These are phyloP conservation scores for Lagothrix lagotricha DNA, from an alignment of 2,797 vertebrate genomes.

Conservation along the genomic window DNA sequence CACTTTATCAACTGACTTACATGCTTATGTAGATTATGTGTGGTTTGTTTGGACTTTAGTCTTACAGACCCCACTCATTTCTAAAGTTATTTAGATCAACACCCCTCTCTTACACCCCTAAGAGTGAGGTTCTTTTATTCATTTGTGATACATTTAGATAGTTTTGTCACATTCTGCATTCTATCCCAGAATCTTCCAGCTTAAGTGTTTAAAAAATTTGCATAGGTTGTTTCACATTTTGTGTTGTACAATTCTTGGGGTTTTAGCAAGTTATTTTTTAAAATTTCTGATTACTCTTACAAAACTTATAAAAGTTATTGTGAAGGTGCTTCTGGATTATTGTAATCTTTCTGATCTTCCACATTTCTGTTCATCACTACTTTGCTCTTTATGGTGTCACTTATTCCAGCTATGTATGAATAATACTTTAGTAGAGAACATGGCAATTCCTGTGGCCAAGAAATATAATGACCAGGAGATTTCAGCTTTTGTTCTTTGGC, in stretches of 20 bases:
- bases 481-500: not conserved
- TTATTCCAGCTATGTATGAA: not conserved
- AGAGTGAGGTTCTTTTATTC: not conserved
- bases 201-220: not conserved
- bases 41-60: not conserved
- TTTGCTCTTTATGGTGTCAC: not conserved
- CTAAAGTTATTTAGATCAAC: not conserved
- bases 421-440: not conserved
- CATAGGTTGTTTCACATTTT: not conserved
- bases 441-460: not conserved
- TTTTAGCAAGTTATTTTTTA: not conserved
- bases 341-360: not conserved
- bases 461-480: not conserved
- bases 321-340: not conserved
- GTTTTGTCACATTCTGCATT: not conserved
- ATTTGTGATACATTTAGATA: not conserved
- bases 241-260: not conserved
- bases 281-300: not conserved
- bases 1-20: not conserved
- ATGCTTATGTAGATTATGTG: not conserved
- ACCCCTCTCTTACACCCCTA: rapidly evolving
- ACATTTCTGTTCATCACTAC: not conserved
- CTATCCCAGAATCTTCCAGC: not conserved
- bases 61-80: not conserved
- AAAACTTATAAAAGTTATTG: not conserved